Base-by-base conservation (phyloP, 1,140 invertebrate genomes). In the Orius insidiosus region DNA sequence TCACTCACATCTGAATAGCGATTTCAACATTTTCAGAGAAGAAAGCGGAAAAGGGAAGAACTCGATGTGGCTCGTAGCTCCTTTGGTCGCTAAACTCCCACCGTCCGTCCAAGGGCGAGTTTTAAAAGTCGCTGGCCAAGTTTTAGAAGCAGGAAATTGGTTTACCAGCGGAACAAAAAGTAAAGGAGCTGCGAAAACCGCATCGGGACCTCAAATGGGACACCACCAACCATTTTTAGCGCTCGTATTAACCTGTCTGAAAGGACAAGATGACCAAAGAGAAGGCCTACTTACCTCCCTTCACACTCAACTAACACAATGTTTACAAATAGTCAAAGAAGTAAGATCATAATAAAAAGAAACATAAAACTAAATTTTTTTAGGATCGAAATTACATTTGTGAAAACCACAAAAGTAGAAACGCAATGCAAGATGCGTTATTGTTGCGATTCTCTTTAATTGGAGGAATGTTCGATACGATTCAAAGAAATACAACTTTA, bases 381-480 rank as follows among this genome's bases (percentile, higher is more conserved):
- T n/a, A 68, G 58, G 67, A 70, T 36, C 57, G 64, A 33, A 61
- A 64, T 32, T 65, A 65, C 24, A 66, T 63, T 47, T 60, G 72
- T 36, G 74, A 74, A 44, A 63, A 74, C 56, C 69, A 64, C 14
- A 74, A 71, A 52, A 46, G 48, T 19, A 16, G 72, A 33, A 70
- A 74, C 45, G 63, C 73, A 32, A 68, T 80, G 10, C 68, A 85
- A 48, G 83, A 87, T 60, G 86, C 87, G 4, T 59, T 97, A 14
- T 79, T 85, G 56, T 67, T 97, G 35, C 69, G 90, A 10, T 83
- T 96, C 53, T 92, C 88, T 42, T 66, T 97, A 13, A 80, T 94
- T 2, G 92, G 92, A 24, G 88, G 88, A 16, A 90, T 96, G 72
- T 96, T 96, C 65, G 93, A 97, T 63, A 84, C 86, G 2, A 90